A percentile compares a stretch with the other conserved stretches of the same genome.
phyloP scores from a whole-genome alignment of 2,888 invertebrate species.

The Gastracanthus pulcherrimus region DNA sequence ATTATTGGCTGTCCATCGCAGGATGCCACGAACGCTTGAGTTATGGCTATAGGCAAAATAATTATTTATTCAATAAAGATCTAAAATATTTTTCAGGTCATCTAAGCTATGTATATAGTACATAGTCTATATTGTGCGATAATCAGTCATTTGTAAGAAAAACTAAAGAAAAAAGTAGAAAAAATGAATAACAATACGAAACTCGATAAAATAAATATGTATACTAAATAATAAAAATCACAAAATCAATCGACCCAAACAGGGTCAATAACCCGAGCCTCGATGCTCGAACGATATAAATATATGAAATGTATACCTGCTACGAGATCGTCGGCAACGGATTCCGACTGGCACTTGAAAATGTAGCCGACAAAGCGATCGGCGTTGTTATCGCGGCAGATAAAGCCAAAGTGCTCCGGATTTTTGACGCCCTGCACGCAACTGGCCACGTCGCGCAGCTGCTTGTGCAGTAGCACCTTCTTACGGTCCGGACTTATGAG shows the following conservation, averaged over 20 bases:
- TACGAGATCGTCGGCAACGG: conserved; percentile 89
- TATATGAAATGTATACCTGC: conserved; percentile 78
- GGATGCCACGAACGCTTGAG: conserved; percentile 86
- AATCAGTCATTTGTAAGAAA: too few species aligned
- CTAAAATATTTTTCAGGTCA: too few species aligned
- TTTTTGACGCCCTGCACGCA: conserved; percentile 90
- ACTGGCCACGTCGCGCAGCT: conserved; percentile 92
- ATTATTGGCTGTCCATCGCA: conserved; percentile 21
- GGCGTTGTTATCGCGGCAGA: conserved; percentile 86
- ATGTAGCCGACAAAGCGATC: conserved; percentile 90
- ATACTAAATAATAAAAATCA: neutral
- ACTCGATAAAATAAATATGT: too few species aligned
- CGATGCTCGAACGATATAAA: neutral
- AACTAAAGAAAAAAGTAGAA: too few species aligned
- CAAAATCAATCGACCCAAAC: too few species aligned
- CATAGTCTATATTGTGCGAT: too few species aligned
- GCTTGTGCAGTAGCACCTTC: conserved; percentile 91
- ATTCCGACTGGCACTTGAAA: conserved; percentile 92
- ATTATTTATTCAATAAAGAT: neutral
- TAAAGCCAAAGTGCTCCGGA: conserved; percentile 95
- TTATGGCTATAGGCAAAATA: conserved; percentile 85
- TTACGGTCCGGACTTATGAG: conserved; percentile 96
- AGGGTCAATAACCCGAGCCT: neutral
- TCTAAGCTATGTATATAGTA: too few species aligned
- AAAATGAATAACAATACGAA: too few species aligned